Conservation (phyloP, 1,140 invertebrate genomes). For the Chelonus insularis region DNA sequence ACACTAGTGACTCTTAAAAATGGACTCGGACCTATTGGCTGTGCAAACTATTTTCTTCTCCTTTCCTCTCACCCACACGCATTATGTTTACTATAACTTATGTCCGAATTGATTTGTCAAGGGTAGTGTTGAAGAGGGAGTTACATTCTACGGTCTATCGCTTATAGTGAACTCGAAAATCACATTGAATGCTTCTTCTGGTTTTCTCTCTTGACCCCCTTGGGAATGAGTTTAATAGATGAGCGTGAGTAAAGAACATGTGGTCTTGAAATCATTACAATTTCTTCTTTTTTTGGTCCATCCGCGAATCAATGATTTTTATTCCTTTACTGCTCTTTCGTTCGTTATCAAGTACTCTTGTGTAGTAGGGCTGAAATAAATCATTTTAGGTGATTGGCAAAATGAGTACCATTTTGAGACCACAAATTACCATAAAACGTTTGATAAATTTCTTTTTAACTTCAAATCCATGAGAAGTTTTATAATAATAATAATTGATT, state of each 20-base stretch:
- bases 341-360: background rate
- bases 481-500: too few relatives aligned
- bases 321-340: too few relatives aligned
- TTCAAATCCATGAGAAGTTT: too few relatives aligned
- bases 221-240: conserved; percentile 36
- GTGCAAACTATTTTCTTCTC: conserved; percentile 34
- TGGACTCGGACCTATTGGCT: conserved; percentile 18
- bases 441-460: too few relatives aligned
- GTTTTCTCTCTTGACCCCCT: conserved; percentile 23
- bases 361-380: background rate
- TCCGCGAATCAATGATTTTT: conserved; percentile 31
- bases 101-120: conserved; percentile 58
- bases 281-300: conserved; percentile 26
- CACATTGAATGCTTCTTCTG: conserved; percentile 26
- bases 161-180: conserved; percentile 38
- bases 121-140: conserved; percentile 20
- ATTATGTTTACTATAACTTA: conserved; percentile 52
- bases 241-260: conserved; percentile 45
- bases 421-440: too few relatives aligned
- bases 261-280: conserved; percentile 50
- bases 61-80: conserved; percentile 16
- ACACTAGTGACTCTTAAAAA: background rate
- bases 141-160: too few relatives aligned
- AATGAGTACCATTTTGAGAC: too few relatives aligned
- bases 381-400: too few relatives aligned